Evolutionary conservation across 2,888 invertebrate genomes (phyloP), one percentile per base, ranked within the genome.

Genomic region (Halictus quadricinctus): DNA sequence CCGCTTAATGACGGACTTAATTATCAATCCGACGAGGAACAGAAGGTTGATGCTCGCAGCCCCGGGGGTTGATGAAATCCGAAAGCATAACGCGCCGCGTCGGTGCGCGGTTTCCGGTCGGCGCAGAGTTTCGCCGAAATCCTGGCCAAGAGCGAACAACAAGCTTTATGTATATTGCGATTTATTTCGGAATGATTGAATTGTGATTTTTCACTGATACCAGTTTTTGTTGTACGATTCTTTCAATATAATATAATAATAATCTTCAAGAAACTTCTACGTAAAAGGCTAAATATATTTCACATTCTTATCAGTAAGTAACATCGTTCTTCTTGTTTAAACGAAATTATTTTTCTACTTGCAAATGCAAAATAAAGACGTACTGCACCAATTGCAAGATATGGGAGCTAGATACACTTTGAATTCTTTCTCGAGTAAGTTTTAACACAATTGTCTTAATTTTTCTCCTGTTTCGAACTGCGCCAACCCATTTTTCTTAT

Each of bases 1-100:
- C 10, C 7, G 46, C 25, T 74, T 81, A 77, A 77, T 46, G 43
- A 75, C 74, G 50, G 25, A 46, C 64, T 78, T 79, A 78, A 84
- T 84, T 81, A 69, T 43, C 54, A 69, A 48, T 48, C 48, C 58
- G 41, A 58, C 13, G 21, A 29, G 48, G 43, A 25, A 43, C 64
- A 48, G 21, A 36, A 72, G 72, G 72, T 48, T 72, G 74, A 75
- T 50, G 79, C 41, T 60, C 75, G 43, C 18, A 58, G 77, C 2
- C 13, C 25, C 29, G 60, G 43, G 60, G 70, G 58, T 79, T 78
- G 74, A 13, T 79, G 36, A 60, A 70, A 74, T 58, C 36, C 46
- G 5, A n/a, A 60, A 18, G 10, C 72, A 77, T 60, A 66, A 36
- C 36, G 66, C 66, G 10, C 66, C 66, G 36, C 66, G 10, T 36